Conservation (phyloP, 37 sponge, comb jelly and placozoan genomes). For the Lycopodina hypogea region DNA sequence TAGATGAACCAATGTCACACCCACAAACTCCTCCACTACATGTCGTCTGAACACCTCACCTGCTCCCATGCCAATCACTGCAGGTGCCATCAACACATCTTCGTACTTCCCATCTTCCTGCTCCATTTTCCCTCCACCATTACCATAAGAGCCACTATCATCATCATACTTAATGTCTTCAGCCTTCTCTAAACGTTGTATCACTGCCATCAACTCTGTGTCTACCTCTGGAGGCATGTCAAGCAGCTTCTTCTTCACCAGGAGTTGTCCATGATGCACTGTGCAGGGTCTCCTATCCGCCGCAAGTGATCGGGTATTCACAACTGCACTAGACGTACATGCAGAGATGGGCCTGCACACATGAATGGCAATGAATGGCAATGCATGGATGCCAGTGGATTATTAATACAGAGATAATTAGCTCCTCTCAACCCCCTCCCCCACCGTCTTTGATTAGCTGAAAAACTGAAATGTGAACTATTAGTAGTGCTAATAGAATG, state of each 20-base stretch:
- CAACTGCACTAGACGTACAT: neutral
- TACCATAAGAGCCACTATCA: neutral
- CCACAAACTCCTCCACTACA: too few species aligned
- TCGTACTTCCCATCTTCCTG: neutral
- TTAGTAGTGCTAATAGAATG: too few species aligned
- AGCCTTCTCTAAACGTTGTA: neutral
- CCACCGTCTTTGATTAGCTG: too few species aligned
- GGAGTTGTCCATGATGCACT: neutral
- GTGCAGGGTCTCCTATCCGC: neutral
- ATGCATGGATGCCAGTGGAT: neutral
- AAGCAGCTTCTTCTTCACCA: neutral
- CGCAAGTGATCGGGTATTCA: neutral
- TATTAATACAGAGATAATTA: too few species aligned
- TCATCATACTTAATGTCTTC: neutral
- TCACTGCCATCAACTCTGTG: neutral
- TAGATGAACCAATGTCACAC: neutral
- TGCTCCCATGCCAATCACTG: conserved; percentile 70
- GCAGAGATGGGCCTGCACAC: neutral
- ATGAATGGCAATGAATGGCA: neutral
- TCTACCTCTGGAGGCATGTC: neutral
- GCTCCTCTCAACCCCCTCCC: too few species aligned
- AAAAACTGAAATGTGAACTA: too few species aligned
- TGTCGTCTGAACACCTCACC: too few species aligned
- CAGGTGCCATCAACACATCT: conserved; percentile 60
- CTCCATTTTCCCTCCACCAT: neutral